phyloP scores from a whole-genome alignment of 2,888 invertebrate genomes.

The Terebella lapidaria region DNA sequence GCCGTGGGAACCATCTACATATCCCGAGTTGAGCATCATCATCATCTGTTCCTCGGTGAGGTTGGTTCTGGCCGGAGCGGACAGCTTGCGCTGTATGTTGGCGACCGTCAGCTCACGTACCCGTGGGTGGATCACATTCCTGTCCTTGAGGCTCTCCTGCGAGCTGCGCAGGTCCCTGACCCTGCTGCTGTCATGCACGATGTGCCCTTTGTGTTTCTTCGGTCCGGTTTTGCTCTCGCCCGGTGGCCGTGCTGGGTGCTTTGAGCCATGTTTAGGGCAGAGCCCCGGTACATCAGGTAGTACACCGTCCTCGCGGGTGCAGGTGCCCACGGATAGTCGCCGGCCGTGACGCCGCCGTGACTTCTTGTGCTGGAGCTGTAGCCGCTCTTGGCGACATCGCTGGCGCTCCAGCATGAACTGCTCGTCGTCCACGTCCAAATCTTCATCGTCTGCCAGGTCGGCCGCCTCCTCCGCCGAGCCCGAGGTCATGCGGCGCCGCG shows the following conservation, averaged over 20 bases:
- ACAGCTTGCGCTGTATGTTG: background rate
- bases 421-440: conserved; percentile 20
- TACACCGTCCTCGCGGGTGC: conserved; percentile 12
- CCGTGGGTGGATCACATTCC: background rate
- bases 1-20: background rate
- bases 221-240: background rate
- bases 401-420: conserved; percentile 24
- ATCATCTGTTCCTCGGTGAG: background rate
- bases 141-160: background rate
- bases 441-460: conserved; percentile 23
- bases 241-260: background rate
- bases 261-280: background rate
- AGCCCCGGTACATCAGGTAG: background rate
- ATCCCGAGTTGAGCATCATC: background rate
- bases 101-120: background rate
- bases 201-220: background rate
- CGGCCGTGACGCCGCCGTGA: background rate
- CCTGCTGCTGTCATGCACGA: background rate
- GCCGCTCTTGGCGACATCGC: conserved; percentile 24
- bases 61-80: background rate
- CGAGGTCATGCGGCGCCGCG: conserved; percentile 6
- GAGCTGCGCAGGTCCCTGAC: background rate
- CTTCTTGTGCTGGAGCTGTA: conserved; percentile 21
- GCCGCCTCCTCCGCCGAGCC: background rate
- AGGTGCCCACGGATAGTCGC: conserved; percentile 14